Base-by-base conservation (phyloP, 2,113 vertebrate genomes). In the Rallus limicola region DNA sequence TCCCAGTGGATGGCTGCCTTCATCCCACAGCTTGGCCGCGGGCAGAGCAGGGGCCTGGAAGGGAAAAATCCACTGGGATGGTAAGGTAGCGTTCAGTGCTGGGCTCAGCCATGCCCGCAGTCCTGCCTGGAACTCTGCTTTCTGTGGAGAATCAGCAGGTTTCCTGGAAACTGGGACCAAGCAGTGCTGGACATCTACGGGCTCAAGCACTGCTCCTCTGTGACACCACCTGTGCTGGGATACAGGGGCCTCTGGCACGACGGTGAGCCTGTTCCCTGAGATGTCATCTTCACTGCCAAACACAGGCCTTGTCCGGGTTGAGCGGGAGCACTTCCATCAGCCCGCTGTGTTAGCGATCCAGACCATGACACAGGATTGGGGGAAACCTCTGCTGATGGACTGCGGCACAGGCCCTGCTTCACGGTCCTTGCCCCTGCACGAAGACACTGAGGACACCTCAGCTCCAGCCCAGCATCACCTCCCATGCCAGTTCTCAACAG, bases 381-480 rank as follows among this genome's bases (percentile, higher is more conserved):
- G 67, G 25, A 64, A 81, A 56, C 60, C 65, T 70, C 33, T 81
- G 90, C 72, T 0, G 1, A 36, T 25, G 75, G n/a, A 59, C 28
- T 2, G 0, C 56, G 53, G 53, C 28, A 1, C 0, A 0, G 64
- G 19, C 50, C 26, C 38, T 14, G 33, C 59, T 80, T 76, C 4
- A 2, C 44, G 64, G 46, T 71, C n/a, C n/a, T 93, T 21, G 2
- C 38, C 81, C n/a, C 79, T 80, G 62, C 55, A 10, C 6, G 21
- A 75, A 67, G 40, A 56, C 70, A 52, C 70, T 28, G 68, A 92
- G 63, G 53, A 70, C 42, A 48, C 15, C 52, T 82, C 78, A 29
- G 26, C 36, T 71, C 33, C 80, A 50, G 40, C 71, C n/a, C 75
- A 77, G 42, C 76, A 31, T 24, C 60, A 38, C 24, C 53, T 56